Evolutionary conservation across 2,797 vertebrate genomes (phyloP).

Genomic region (Gallinago nigripennis): DNA sequence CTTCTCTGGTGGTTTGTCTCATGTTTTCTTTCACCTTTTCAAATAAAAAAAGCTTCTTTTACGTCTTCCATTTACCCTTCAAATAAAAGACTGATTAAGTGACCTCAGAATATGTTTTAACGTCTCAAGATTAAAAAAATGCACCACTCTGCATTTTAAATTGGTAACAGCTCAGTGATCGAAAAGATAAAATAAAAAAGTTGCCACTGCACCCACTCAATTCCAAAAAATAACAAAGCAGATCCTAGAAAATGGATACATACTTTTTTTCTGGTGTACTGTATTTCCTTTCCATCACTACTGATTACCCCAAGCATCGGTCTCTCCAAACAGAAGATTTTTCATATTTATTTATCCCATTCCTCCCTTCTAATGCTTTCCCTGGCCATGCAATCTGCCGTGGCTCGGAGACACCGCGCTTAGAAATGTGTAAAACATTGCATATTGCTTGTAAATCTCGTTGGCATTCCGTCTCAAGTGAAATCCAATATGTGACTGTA

Average conservation of each 20-base stretch:
- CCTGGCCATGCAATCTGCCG: background rate
- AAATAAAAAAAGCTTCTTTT: slow-evolving; percentile 11
- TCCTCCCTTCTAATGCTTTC: background rate
- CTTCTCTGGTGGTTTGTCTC: background rate
- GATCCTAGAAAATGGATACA: background rate
- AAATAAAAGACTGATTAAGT: slow-evolving; percentile 7
- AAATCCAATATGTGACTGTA: background rate
- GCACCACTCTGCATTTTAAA: background rate
- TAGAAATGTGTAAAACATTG: background rate
- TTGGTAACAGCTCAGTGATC: background rate
- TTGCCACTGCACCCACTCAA: background rate
- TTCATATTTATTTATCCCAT: slow-evolving; percentile 33
- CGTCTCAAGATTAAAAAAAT: background rate
- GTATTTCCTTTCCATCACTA: slow-evolving; percentile 7
- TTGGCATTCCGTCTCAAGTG: background rate
- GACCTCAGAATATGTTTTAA: background rate
- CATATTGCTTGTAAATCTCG: background rate
- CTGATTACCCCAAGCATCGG: slow-evolving; percentile 21
- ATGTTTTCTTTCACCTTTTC: background rate
- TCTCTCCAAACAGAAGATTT: slow-evolving; percentile 8
- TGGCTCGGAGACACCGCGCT: rapidly evolving
- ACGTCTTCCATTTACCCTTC: background rate
- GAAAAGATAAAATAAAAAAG: background rate
- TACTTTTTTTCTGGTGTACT: background rate
- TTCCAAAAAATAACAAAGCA: background rate